Conservation (phyloP, 2,113 vertebrate genomes). For the Chamaea fasciata region DNA sequence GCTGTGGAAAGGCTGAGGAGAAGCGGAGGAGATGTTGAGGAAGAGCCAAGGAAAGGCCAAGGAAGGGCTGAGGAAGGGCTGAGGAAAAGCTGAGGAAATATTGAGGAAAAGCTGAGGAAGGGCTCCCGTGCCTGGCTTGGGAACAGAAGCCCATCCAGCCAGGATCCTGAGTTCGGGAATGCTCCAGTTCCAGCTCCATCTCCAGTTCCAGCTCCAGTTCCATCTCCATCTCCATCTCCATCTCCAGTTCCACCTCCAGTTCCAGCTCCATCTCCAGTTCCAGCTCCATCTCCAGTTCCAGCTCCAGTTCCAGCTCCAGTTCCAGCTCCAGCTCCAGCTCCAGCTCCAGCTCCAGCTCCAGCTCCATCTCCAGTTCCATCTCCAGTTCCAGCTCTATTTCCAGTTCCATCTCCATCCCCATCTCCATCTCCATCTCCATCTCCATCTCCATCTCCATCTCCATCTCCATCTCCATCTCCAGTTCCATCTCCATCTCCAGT, state of each 20-base stretch:
- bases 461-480: background rate
- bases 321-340: background rate
- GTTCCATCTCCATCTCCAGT: background rate
- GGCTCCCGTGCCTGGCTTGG: background rate
- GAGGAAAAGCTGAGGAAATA: rapidly evolving
- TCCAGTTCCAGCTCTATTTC: background rate
- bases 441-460: background rate
- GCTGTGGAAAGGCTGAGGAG: background rate
- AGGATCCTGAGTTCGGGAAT: background rate
- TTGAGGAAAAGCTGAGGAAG: background rate
- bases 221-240: background rate
- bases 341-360: background rate
- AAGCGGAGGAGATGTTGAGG: rapidly evolving
- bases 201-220: background rate
- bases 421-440: background rate
- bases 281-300: background rate
- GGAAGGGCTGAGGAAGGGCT: background rate
- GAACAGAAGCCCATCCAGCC: background rate
- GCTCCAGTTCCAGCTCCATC: background rate
- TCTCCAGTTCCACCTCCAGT: background rate
- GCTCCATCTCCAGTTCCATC: background rate
- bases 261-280: background rate
- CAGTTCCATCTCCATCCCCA: background rate
- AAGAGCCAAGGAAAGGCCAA: background rate
- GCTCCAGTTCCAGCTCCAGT: background rate